Base-by-base conservation (phyloP, 2,888 invertebrate genomes). In the Platypus cylindrus region DNA sequence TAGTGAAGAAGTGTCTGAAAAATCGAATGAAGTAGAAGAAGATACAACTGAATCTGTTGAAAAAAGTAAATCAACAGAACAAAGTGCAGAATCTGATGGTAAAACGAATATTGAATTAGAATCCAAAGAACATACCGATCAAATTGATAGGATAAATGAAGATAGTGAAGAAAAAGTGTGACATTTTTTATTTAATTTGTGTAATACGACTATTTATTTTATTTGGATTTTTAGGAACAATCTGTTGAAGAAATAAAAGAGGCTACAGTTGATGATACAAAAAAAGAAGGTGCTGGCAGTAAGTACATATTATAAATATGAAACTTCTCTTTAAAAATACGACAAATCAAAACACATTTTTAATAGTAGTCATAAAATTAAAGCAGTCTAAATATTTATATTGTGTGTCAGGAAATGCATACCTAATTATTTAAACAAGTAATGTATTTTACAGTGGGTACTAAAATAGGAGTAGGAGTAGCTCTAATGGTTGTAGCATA, bases 401-500 rank as follows among this genome's bases (percentile, higher is more conserved):
- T n/a, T 58, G 58, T 59, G 54, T 59, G 55, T 60, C 60, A 59
- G 60, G 62, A 63, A 62, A 62, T 60, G 59, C 60, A 56, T 54
- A 43, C n/a, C 17, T 8, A 30, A 26, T 26, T 12, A 14, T n/a
- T 22, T 32, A 22, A 33, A 27, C 17, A 7, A 7, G 11, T 28
- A 14, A 14, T 7, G 14, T 28, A 30, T 25, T 25, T 82, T 83
- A 62, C 80, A 85, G 85, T 84, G 75, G 78, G 79, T 66, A 76
- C 83, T 69, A 86, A 83, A 71, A 71, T 85, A 68, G 75, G 75
- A 64, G 78, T 86, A 65, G 86, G 86, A 62, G 73, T 80, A 63
- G 82, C 83, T 58, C 73, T 86, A 62, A 74, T 84, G 65, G 71
- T 78, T 62, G 83, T 84, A 62, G 85, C 85, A 56, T 81, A 84